Percentiles rank a stretch among this genome's conserved stretches.
Evolutionary conservation across 2,888 invertebrate genomes (phyloP).

Genomic region (Cephus pygmeus): DNA sequence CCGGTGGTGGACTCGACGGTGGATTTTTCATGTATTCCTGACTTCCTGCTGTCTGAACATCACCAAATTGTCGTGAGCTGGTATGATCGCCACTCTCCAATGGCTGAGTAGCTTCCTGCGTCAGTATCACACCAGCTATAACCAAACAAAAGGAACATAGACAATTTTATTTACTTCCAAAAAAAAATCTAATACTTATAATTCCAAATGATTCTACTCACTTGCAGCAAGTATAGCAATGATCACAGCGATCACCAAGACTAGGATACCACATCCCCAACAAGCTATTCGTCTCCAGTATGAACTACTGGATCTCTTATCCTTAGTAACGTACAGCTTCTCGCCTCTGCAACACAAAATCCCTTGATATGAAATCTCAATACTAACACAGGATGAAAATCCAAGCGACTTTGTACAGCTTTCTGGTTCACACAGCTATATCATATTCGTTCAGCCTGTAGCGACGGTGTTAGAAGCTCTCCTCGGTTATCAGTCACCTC

Average conservation of each 20-base stretch:
- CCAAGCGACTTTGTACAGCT: constrained; percentile 60
- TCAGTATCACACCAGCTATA: constrained; percentile 77
- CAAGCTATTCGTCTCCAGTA: constrained; percentile 73
- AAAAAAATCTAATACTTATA: background rate
- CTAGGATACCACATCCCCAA: constrained; percentile 76
- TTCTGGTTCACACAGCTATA: constrained; percentile 27
- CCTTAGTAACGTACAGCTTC: constrained; percentile 84
- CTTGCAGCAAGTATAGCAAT: constrained; percentile 81
- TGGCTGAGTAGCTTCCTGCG: constrained; percentile 71
- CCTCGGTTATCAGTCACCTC: constrained; percentile 23
- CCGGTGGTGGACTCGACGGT: constrained; percentile 59
- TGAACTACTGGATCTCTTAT: constrained; percentile 78
- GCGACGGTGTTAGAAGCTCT: constrained; percentile 54
- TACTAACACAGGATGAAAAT: constrained; percentile 4
- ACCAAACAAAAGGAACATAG: constrained; percentile 43
- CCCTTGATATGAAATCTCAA: constrained; percentile 1
- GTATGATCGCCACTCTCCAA: constrained; percentile 49
- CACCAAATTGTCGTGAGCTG: constrained; percentile 72
- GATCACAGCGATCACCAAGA: constrained; percentile 75
- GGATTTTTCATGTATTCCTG: constrained; percentile 58
- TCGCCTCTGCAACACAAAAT: constrained; percentile 76
- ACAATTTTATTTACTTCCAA: background rate
- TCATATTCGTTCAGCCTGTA: constrained; percentile 48
- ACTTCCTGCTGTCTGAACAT: constrained; percentile 68
- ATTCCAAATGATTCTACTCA: constrained; percentile 65